Conservation (phyloP, 2,113 vertebrate species). For the Macaca fascicularis region DNA sequence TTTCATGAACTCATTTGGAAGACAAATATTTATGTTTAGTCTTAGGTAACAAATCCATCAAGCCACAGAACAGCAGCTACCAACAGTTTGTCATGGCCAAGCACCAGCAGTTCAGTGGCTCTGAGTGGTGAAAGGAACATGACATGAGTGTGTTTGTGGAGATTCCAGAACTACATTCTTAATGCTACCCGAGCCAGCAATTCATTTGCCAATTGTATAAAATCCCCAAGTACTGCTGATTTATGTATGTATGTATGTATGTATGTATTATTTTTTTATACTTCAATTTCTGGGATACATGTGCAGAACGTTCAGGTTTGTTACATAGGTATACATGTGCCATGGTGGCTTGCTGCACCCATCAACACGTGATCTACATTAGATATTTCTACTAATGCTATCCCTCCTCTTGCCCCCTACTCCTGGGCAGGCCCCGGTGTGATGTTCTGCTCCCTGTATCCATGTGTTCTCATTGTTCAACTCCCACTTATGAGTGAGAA, state of each 20-base stretch:
- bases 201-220: background rate
- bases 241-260: background rate
- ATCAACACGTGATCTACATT: too few relatives aligned
- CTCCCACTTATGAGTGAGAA: too few relatives aligned
- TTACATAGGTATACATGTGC: too few relatives aligned
- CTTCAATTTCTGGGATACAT: too few relatives aligned
- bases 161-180: background rate
- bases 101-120: background rate
- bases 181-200: background rate
- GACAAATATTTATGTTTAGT: background rate
- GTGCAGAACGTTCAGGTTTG: too few relatives aligned
- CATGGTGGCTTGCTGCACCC: too few relatives aligned
- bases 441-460: too few relatives aligned
- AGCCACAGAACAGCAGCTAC: background rate
- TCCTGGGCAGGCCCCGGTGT: too few relatives aligned
- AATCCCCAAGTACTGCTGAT: background rate
- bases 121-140: background rate
- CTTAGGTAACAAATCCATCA: conserved; percentile 10
- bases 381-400: too few relatives aligned
- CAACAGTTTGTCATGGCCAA: background rate
- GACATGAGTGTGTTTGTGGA: background rate
- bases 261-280: background rate
- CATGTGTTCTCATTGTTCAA: too few relatives aligned
- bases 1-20: background rate
- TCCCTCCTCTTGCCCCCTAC: too few relatives aligned